phyloP scores from a whole-genome alignment of 2,888 invertebrate species.

The Osmoderma eremita region DNA sequence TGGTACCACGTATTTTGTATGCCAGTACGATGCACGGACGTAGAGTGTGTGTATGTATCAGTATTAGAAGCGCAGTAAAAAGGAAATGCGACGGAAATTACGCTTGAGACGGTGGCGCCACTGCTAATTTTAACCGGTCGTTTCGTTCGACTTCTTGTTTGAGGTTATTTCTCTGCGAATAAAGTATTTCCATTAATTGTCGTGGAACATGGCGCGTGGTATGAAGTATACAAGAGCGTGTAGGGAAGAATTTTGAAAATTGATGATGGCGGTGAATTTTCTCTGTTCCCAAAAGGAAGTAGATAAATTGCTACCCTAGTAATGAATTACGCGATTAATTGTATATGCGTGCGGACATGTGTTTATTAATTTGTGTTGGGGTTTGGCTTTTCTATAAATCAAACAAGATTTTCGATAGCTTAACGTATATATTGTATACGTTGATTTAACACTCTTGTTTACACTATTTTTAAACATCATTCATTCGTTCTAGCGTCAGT shows the following conservation, averaged over 20 bases:
- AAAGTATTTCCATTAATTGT: slow-evolving; percentile 30
- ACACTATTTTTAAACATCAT: too few relatives aligned
- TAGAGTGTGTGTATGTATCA: not conserved
- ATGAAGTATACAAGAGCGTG: not conserved
- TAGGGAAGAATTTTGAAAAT: slow-evolving; percentile 3
- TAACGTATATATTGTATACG: too few relatives aligned
- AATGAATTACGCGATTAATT: too few relatives aligned
- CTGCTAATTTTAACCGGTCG: slow-evolving; percentile 29
- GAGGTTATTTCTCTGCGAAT: slow-evolving; percentile 19
- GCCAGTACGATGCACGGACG: not conserved
- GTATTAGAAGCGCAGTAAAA: slow-evolving; percentile 7
- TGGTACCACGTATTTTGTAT: too few relatives aligned
- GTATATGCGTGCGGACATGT: too few relatives aligned
- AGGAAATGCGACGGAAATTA: slow-evolving; percentile 38
- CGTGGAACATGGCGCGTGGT: not conserved
- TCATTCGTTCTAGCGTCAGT: too few relatives aligned
- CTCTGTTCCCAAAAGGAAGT: too few relatives aligned
- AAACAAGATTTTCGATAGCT: too few relatives aligned
- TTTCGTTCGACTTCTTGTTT: slow-evolving; percentile 30
- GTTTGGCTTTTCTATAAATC: too few relatives aligned
- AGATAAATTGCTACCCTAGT: too few relatives aligned
- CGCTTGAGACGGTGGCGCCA: slow-evolving; percentile 31
- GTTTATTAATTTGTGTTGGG: too few relatives aligned
- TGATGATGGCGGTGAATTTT: not conserved
- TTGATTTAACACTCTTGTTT: too few relatives aligned